phyloP scores from a whole-genome alignment of 1,140 invertebrate species.

The Drosophila lini region DNA sequence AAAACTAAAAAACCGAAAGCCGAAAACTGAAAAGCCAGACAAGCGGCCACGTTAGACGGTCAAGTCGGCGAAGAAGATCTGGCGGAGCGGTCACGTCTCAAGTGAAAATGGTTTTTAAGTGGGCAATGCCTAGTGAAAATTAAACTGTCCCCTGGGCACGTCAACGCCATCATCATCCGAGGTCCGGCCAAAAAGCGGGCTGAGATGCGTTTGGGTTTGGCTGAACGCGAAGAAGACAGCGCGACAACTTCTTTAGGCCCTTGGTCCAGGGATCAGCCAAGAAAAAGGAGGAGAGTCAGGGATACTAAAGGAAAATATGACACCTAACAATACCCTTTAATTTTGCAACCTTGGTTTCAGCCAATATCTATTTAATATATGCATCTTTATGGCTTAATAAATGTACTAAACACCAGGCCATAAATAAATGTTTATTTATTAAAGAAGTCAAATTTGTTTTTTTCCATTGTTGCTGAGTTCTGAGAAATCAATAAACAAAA shows the following conservation, averaged over 20 bases:
- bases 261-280: slow-evolving; percentile 24
- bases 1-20: slow-evolving; percentile 35
- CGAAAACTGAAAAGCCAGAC: slow-evolving; percentile 29
- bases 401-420: not conserved
- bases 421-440: slow-evolving; percentile 23
- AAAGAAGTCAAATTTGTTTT: not conserved
- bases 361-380: not conserved
- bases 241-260: slow-evolving; percentile 41
- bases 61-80: slow-evolving; percentile 23
- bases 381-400: not conserved
- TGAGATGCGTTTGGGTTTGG: slow-evolving; percentile 13
- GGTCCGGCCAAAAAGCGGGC: slow-evolving; percentile 29
- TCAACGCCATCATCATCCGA: slow-evolving; percentile 60
- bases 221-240: not conserved
- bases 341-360: not conserved
- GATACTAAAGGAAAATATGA: no score
- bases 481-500: slow-evolving; percentile 18
- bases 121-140: slow-evolving; percentile 77
- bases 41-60: slow-evolving; percentile 55
- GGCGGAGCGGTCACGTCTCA: slow-evolving; percentile 73
- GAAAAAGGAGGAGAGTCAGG: not conserved
- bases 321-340: not conserved
- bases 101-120: slow-evolving; percentile 82
- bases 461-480: slow-evolving; percentile 14
- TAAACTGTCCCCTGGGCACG: slow-evolving; percentile 81